Conservation (phyloP, 2,113 vertebrate species). For the Cynopterus brachyotis region DNA sequence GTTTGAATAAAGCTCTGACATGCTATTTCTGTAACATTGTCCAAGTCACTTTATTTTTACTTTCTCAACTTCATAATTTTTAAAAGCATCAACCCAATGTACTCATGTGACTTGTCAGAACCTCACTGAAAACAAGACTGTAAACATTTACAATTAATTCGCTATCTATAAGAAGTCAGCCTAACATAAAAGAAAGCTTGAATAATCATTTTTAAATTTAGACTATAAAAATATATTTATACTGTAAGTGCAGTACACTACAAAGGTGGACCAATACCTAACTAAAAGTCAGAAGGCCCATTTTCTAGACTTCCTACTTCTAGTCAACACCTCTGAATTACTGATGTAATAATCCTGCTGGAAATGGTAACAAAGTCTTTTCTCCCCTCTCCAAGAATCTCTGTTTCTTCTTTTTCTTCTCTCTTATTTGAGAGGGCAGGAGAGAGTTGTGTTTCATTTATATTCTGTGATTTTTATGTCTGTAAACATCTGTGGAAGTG, state of each 20-base stretch:
- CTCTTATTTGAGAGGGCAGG: neutral
- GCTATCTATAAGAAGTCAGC: neutral
- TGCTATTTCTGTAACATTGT: neutral
- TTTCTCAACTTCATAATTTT: neutral
- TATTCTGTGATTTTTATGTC: neutral
- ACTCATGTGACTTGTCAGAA: neutral
- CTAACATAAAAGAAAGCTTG: neutral
- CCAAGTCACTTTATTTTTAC: neutral
- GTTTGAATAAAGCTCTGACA: neutral
- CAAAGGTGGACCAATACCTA: neutral
- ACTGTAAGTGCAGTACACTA: neutral
- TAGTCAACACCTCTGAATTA: neutral
- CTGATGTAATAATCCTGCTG: neutral
- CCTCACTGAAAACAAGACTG: neutral
- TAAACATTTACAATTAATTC: neutral
- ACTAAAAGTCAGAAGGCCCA: neutral
- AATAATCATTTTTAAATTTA: neutral
- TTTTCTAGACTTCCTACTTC: neutral
- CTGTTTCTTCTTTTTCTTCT: neutral
- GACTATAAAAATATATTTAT: neutral
- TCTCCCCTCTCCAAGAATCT: neutral
- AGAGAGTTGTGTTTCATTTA: neutral
- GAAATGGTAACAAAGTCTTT: neutral
- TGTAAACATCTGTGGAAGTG: neutral
- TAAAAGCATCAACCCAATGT: neutral